These are phyloP conservation scores for Tuta absoluta DNA, from an alignment of 2,888 invertebrate genomes.

Conservation along the genomic window DNA sequence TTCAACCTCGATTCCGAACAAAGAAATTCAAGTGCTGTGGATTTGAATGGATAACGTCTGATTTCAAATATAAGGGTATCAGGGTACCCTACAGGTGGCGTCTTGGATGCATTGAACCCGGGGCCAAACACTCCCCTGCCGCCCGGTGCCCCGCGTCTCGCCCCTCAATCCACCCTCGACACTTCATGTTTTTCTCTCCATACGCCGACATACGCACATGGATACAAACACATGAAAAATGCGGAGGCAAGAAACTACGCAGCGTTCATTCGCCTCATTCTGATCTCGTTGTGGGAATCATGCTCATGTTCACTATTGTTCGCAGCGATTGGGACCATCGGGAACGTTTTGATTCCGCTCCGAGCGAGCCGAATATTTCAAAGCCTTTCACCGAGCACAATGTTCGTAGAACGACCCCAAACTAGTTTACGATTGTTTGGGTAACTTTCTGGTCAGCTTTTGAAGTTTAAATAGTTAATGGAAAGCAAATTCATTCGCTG, in stretches of 20 bases:
- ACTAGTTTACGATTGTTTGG: slow-evolving; percentile 7
- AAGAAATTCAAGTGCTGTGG: slow-evolving; percentile 12
- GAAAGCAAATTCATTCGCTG: slow-evolving; percentile 4
- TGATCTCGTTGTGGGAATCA: slow-evolving; percentile 49
- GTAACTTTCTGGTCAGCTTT: not conserved
- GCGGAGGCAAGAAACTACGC: slow-evolving; percentile 57
- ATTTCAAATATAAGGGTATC: slow-evolving; percentile 28
- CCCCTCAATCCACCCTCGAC: slow-evolving; percentile 52
- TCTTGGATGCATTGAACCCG: slow-evolving; percentile 63
- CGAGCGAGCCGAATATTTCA: not conserved
- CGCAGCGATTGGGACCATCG: slow-evolving; percentile 41
- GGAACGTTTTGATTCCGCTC: slow-evolving; percentile 28
- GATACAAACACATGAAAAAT: slow-evolving; percentile 51
- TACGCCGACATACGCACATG: slow-evolving; percentile 46
- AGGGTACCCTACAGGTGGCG: slow-evolving; percentile 55
- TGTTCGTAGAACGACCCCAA: slow-evolving; percentile 5
- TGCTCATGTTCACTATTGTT: slow-evolving; percentile 45
- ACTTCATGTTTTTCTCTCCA: slow-evolving; percentile 56
- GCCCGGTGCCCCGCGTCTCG: slow-evolving; percentile 40
- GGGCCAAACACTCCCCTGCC: slow-evolving; percentile 56
- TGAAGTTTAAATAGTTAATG: slow-evolving; percentile 6
- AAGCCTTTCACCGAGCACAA: slow-evolving; percentile 13
- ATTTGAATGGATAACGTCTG: slow-evolving; percentile 3
- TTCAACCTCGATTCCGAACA: slow-evolving; percentile 19
- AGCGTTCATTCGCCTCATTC: slow-evolving; percentile 58